Percentiles rank a stretch among this genome's conserved stretches.
phyloP scores from a whole-genome alignment of 2,797 vertebrate genomes.

The Phylloscopus collybita region DNA sequence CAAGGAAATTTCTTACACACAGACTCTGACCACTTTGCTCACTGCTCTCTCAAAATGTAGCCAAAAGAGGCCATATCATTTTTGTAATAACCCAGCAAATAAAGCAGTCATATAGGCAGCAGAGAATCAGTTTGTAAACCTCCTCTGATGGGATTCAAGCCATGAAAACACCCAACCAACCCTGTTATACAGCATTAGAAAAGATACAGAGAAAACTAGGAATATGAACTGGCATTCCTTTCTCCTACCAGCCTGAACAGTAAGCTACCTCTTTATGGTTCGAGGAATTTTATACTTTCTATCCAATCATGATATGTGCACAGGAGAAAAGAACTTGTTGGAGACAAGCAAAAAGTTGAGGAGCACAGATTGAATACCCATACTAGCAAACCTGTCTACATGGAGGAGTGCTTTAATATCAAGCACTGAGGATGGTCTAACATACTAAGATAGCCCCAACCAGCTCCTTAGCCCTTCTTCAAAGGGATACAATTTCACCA shows the following conservation, averaged over 20 bases:
- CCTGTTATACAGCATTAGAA: neutral
- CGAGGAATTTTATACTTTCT: neutral
- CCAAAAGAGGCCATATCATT: neutral
- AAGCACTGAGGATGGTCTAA: neutral
- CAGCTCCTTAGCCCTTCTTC: neutral
- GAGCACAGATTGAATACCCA: neutral
- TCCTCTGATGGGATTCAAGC: neutral
- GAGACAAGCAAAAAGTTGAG: neutral
- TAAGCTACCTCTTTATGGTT: neutral
- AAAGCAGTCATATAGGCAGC: neutral
- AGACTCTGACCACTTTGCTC: neutral
- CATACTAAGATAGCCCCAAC: neutral
- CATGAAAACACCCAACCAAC: neutral
- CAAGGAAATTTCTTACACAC: neutral
- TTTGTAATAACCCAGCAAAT: neutral
- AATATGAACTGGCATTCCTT: neutral
- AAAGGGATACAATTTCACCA: neutral
- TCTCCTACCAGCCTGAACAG: neutral
- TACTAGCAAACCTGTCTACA: neutral
- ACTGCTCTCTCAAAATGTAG: neutral
- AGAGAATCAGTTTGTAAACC: neutral
- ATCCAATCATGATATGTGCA: neutral
- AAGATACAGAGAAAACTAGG: neutral
- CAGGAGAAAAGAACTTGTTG: neutral
- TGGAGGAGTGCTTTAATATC: neutral